Evolutionary conservation across 2,888 invertebrate species (phyloP), one percentile per base, ranked within the genome.

Genomic region (Muschampia plurimacula): DNA sequence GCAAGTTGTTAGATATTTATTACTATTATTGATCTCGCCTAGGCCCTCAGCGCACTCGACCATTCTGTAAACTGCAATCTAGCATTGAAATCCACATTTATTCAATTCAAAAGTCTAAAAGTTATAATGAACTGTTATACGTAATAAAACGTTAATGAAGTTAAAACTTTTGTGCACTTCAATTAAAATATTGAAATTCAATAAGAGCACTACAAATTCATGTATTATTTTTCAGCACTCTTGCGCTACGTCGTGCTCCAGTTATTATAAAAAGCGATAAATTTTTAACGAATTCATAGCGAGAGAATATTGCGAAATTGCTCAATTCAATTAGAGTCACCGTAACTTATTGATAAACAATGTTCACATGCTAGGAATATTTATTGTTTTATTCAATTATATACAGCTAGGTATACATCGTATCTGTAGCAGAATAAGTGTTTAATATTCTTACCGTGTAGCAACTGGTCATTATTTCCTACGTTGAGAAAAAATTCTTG

Each of bases 101-200:
- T 49, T 44, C 12, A 44, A n/a, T 55, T 22, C 10, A 10, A 22
- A 55, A 55, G 8, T 15, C 22, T 28, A 55, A 55, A 9, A 55
- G 10, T 49, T 49, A 46, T 12, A 46, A 32, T 32, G n/a, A n/a
- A 15, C 7, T 9, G 12, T 32, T 32, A 32, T 32, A 32, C n/a
- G 44, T 68, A 36, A 49, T 55, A 55, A 22, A 67, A 41, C 52
- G 52, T 41, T 55, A 63, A 74, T 65, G 72, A 70, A 74, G 75
- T 75, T 74, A 74, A 72, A 67, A 49, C 73, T 60, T 70, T 77
- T 65, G 68, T 69, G 67, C 68, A 66, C 74, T 79, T 78, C 83
- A 81, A 84, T 84, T 82, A 81, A 83, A 81, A 81, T 83, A 81
- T 82, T 80, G 81, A 81, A 80, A 82, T 84, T 81, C 80, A 81